Evolutionary conservation across 2,113 vertebrate species (phyloP), one percentile per base, ranked within the genome.

Genomic region (Channa maculata): DNA sequence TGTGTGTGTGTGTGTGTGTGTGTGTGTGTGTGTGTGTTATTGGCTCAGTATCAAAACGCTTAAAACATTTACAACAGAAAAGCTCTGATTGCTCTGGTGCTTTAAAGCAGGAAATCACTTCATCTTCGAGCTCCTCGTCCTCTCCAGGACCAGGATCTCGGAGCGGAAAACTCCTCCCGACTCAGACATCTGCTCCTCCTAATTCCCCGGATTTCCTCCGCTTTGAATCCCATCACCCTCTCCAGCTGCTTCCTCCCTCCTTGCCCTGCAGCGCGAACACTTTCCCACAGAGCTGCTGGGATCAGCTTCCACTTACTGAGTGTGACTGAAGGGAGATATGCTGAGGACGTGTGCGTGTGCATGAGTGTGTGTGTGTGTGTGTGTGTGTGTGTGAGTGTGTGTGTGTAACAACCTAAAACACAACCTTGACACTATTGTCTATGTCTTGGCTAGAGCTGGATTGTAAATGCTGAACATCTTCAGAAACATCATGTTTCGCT

Each of bases 181-280:
- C 33, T 6, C 2, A 6, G 4, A 66, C 69, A 67, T 73, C 64
- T 68, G 77, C 38, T 65, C 74, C 3, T 0, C 57, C n/a, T 54
- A 69, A 78, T 64, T 59, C 80, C 36, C 69, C 69, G 75, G 64
- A 73, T 83, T 83, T 69, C 80, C 64, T 78, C 59, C 41, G 9
- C 38, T 34, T 41, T 46, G 9, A 38, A 52, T 83, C 48, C 54
- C 59, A 58, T 74, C 60, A 15, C 59, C 4, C 43, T 43, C 5
- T 54, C 12, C 80, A 83, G 75, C 69, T 78, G 80, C 65, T 64
- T 37, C 65, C 62, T 65, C 8, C 37, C 6, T n/a, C 36, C 61
- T 49, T 36, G 5, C 34, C 39, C 39, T 45, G 68, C 60, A 52
- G 53, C 54, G 6, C 15, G 49, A 13, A 46, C 45, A 69, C 52